Evolutionary conservation across 2,113 vertebrate species (phyloP), one percentile per base, ranked within the genome.

Genomic region (Semnopithecus entellus): DNA sequence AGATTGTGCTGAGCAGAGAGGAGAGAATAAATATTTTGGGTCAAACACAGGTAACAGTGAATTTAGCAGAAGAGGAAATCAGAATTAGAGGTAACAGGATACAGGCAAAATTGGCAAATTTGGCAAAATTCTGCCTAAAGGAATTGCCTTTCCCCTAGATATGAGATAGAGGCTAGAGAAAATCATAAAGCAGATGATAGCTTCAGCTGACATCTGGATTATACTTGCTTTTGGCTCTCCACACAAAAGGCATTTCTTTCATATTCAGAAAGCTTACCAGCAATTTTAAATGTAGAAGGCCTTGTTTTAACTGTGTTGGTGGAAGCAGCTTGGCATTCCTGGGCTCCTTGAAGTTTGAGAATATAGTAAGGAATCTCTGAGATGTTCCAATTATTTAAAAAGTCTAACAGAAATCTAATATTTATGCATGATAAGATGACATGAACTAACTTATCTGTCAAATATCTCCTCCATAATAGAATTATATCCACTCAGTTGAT

Each of bases 371-470:
- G 4, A 81, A 76, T 94, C 43, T 84, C 48, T 38, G 38, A 94
- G 68, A 88, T 48, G 78, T 96, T 94, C 96, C 38, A 88, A 73
- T 88, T 32, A 85, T 94, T 76, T 92, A 14, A 76, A 90, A 97
- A 94, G 32, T 84, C 57, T 94, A 81, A 95, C 32, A 82, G 52
- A 92, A 96, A 45, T 84, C 61, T 76, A 95, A 91, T 84, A 90
- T 38, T 40, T 96, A 94, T 85, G 90, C 40, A 40, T 86, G 40
- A 82, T 92, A 92, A 96, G 73, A 72, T 96, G 95, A 87, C 72
- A 79, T 22, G 76, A 97, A 57, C 76, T 88, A 96, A 94, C 80
- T 50, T 88, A 85, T 96, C 80, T 97, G 97, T 96, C 96, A 97
- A 92, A 96, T 96, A 96, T 78, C 57, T 96, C n/a, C 40, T 94